Percentiles rank a stretch among this genome's conserved stretches.
Conservation (phyloP, 2,888 invertebrate species). For the Panzeria rudis region DNA sequence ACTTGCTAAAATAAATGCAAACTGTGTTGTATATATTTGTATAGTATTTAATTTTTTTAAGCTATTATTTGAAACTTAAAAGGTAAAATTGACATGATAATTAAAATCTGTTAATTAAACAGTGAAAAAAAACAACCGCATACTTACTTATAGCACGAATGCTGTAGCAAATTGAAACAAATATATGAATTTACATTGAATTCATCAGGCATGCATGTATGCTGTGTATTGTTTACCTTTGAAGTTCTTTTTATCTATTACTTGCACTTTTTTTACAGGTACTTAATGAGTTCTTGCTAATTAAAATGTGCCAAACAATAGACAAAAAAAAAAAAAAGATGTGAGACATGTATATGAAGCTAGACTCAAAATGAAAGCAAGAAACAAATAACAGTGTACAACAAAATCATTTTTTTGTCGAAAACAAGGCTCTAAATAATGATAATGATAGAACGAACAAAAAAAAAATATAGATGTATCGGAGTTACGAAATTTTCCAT, state of each 20-base stretch:
- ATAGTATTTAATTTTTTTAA: not conserved
- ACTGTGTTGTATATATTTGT: not conserved
- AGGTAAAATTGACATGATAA: constrained; percentile 59
- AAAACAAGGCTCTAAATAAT: too few relatives aligned
- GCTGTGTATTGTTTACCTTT: not conserved
- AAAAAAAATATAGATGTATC: too few relatives aligned
- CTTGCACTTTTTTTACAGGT: not conserved
- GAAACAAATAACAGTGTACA: not conserved
- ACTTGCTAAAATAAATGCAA: not conserved
- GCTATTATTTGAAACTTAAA: not conserved
- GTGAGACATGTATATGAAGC: not conserved
- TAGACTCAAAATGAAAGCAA: not conserved
- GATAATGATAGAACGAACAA: too few relatives aligned
- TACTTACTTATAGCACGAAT: not conserved
- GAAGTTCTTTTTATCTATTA: not conserved
- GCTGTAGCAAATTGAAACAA: not conserved
- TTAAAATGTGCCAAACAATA: constrained; percentile 67
- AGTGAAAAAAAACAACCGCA: not conserved
- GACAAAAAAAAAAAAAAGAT: not conserved
- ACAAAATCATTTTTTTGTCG: too few relatives aligned
- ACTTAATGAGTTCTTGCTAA: constrained; percentile 65
- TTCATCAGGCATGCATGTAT: not conserved
- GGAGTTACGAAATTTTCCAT: too few relatives aligned
- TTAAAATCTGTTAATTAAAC: constrained; percentile 52
- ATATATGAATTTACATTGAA: not conserved